These are phyloP conservation scores for Nothocercus nigrocapillus DNA, from an alignment of 2,113 vertebrate species.

Conservation along the genomic window DNA sequence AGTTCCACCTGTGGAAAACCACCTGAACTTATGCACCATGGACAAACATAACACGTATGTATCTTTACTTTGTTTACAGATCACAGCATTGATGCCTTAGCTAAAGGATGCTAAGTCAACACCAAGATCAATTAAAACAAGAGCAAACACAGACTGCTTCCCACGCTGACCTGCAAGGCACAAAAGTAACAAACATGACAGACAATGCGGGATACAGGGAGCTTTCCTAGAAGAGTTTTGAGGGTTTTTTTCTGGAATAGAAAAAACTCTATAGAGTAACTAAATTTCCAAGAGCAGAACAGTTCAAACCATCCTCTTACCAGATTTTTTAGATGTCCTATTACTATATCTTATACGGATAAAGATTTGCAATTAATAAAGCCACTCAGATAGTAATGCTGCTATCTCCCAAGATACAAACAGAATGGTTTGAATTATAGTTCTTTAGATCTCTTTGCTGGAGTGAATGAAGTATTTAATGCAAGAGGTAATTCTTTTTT, in stretches of 20 bases:
- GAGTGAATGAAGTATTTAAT: background rate
- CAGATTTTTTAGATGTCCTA: background rate
- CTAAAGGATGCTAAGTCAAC: conserved; percentile 18
- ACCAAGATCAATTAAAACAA: conserved; percentile 21
- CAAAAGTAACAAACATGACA: background rate
- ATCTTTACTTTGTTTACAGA: conserved; percentile 9
- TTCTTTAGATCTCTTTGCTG: background rate
- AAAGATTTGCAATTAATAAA: background rate
- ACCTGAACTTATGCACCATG: background rate
- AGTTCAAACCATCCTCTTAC: background rate
- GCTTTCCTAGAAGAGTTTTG: background rate
- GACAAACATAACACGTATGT: background rate
- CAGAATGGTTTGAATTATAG: background rate
- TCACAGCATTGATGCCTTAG: background rate
- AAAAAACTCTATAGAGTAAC: background rate
- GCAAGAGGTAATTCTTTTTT: background rate
- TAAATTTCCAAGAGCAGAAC: background rate
- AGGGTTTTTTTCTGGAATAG: background rate
- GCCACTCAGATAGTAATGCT: background rate
- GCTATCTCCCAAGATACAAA: background rate
- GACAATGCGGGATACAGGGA: background rate
- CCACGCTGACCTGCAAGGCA: background rate
- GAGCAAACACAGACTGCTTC: conserved; percentile 1
- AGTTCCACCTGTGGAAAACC: background rate
- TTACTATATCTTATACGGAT: background rate